Evolutionary conservation across 2,888 invertebrate species (phyloP).

Genomic region (Strigamia crassipes): DNA sequence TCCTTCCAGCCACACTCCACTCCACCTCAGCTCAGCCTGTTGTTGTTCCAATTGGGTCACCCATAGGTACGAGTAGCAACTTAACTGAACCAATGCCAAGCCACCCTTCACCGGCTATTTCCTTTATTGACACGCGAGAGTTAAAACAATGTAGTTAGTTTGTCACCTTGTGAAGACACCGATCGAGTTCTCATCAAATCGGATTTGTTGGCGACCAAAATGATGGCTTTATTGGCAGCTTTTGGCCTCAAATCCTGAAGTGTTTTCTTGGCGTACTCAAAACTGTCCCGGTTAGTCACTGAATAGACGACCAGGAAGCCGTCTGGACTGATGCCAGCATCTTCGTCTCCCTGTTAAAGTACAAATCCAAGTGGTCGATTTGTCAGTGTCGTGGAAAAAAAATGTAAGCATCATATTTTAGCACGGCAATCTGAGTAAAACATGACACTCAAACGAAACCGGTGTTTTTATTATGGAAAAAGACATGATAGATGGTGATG

Average conservation of each 20-base stretch:
- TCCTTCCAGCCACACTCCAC: too few species aligned
- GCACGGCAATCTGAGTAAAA: background rate
- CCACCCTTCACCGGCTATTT: too few species aligned
- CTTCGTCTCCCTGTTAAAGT: slow-evolving; percentile 7
- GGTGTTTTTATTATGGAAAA: background rate
- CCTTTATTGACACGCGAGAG: too few species aligned
- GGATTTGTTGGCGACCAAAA: slow-evolving; percentile 59
- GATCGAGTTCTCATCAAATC: slow-evolving; percentile 58
- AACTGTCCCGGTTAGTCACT: slow-evolving; percentile 87
- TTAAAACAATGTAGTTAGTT: too few species aligned
- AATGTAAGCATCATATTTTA: background rate
- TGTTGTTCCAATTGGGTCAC: too few species aligned
- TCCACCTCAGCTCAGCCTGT: too few species aligned
- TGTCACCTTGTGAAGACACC: slow-evolving; percentile 57
- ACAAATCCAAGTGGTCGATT: background rate
- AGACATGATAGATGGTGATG: background rate
- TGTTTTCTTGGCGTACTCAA: slow-evolving; percentile 79
- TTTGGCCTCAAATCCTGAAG: slow-evolving; percentile 68
- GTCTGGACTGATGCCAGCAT: slow-evolving; percentile 62
- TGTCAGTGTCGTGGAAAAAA: background rate
- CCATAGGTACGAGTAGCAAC: too few species aligned
- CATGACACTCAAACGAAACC: background rate
- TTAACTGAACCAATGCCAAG: too few species aligned
- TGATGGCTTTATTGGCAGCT: slow-evolving; percentile 61
- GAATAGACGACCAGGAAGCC: slow-evolving; percentile 89